A percentile compares a stretch with the other conserved stretches of the same genome.
These are phyloP conservation scores for Coracias cyanogaster DNA, from an alignment of 2,797 vertebrate genomes.

Conservation along the genomic window DNA sequence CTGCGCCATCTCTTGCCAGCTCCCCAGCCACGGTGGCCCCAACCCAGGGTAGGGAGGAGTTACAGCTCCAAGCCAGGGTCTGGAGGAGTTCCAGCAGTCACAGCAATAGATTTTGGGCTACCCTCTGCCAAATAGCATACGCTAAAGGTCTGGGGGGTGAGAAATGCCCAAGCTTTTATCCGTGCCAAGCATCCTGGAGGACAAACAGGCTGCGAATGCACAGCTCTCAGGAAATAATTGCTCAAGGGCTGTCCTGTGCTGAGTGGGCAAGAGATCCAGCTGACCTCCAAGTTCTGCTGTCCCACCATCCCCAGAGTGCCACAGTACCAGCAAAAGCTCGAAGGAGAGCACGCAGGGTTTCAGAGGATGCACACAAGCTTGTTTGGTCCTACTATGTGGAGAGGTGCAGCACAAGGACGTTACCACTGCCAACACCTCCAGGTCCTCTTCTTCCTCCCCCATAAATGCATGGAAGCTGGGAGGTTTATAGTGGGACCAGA, in stretches of 20 bases:
- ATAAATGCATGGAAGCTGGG: neutral
- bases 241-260: accelerated
- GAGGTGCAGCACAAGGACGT: neutral
- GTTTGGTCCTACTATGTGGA: neutral
- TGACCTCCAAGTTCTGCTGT: neutral
- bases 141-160: accelerated
- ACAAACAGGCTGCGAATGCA: neutral
- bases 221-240: neutral
- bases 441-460: neutral
- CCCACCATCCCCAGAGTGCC: neutral
- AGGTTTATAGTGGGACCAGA: accelerated
- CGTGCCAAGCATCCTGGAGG: neutral
- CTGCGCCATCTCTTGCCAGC: neutral
- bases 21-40: neutral
- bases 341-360: accelerated
- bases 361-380: neutral
- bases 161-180: neutral
- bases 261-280: neutral
- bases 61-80: neutral
- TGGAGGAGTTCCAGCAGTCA: neutral
- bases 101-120: neutral
- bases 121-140: neutral
- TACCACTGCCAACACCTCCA: neutral
- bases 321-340: accelerated
- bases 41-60: neutral